Evolutionary conservation across 1,140 invertebrate species (phyloP), one percentile per base, ranked within the genome.

Genomic region (Palaemon carinicauda): DNA sequence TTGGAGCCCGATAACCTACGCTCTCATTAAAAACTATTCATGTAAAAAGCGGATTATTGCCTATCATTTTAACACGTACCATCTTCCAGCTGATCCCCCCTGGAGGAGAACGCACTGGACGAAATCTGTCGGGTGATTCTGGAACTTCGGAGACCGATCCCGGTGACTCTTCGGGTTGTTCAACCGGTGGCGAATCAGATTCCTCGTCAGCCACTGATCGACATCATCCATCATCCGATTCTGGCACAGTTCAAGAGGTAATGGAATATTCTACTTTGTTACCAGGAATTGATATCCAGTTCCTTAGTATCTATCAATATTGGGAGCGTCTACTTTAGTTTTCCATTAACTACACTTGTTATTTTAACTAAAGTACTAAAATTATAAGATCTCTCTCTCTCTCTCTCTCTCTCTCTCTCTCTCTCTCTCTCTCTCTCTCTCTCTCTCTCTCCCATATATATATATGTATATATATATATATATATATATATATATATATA

Each of bases 241-340:
- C 84, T n/a, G 84, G 84, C 29, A 86, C 84, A 41, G 84, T 77
- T 17, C 82, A 80, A 31, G 78, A 80, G 77, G 84, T 86, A 79
- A 84, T 1, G 5, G 21, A 24, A 17, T 15, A 19, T 27, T 53
- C 53, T 73, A n/a, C 17, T n/a, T 27, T 51, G 10, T 50, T n/a
- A 14, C n/a, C 21, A 21, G 19, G 21, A 51, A 78, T 0, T 52
- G 53, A 27, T n/a, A n/a, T n/a, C n/a, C n/a, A n/a, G 0, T 53
- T 52, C 24, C 24, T 21, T 10, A 52, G 52, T 24, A 52, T 3
- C 33, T 21, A 50, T 3, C 50, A 17, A 1, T 78, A 51, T 1
- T 78, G 50, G n/a, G 50, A 69, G 17, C 31, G n/a, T 21, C 31
- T n/a, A 4, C 2, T n/a, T n/a, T n/a, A n/a, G n/a, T n/a, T n/a